Evolutionary conservation across 2,888 invertebrate genomes (phyloP).

Genomic region (Congeria kusceri): DNA sequence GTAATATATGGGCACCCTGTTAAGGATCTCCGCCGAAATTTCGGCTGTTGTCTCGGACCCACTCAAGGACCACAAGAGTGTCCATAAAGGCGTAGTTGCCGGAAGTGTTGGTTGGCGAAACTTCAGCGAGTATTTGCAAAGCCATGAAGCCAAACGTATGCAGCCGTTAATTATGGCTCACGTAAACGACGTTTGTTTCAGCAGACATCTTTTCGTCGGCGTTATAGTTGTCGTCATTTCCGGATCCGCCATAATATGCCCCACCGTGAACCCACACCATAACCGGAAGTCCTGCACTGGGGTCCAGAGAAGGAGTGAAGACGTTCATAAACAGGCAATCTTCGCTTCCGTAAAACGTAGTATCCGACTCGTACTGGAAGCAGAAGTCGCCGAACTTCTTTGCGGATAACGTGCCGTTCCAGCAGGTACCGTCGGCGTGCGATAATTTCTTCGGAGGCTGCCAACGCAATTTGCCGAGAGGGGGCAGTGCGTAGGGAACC

Average conservation of each 20-base stretch:
- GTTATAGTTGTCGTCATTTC: slow-evolving; percentile 59
- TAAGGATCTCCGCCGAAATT: slow-evolving; percentile 76
- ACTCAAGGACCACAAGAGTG: slow-evolving; percentile 70
- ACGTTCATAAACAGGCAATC: slow-evolving; percentile 67
- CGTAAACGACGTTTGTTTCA: slow-evolving; percentile 93
- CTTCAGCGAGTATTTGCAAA: slow-evolving; percentile 83
- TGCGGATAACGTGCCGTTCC: slow-evolving; percentile 56
- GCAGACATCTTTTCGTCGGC: slow-evolving; percentile 92
- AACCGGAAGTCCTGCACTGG: slow-evolving; percentile 68
- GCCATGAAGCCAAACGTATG: slow-evolving; percentile 92
- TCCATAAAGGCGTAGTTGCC: slow-evolving; percentile 80
- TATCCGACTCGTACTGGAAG: slow-evolving; percentile 46
- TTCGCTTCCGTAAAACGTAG: slow-evolving; percentile 51
- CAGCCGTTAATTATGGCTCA: slow-evolving; percentile 93
- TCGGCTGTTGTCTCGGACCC: slow-evolving; percentile 74
- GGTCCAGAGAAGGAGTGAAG: slow-evolving; percentile 78
- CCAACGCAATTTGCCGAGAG: slow-evolving; percentile 59
- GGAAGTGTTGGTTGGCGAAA: slow-evolving; percentile 58
- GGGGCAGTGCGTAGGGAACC: slow-evolving; percentile 66
- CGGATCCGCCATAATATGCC: slow-evolving; percentile 59
- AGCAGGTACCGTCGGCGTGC: slow-evolving; percentile 52
- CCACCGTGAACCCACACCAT: slow-evolving; percentile 83
- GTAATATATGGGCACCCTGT: slow-evolving; percentile 23
- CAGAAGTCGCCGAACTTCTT: slow-evolving; percentile 52
- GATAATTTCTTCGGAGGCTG: slow-evolving; percentile 38